phyloP scores from a whole-genome alignment of 2,113 vertebrate genomes.

The Podilymbus podiceps region DNA sequence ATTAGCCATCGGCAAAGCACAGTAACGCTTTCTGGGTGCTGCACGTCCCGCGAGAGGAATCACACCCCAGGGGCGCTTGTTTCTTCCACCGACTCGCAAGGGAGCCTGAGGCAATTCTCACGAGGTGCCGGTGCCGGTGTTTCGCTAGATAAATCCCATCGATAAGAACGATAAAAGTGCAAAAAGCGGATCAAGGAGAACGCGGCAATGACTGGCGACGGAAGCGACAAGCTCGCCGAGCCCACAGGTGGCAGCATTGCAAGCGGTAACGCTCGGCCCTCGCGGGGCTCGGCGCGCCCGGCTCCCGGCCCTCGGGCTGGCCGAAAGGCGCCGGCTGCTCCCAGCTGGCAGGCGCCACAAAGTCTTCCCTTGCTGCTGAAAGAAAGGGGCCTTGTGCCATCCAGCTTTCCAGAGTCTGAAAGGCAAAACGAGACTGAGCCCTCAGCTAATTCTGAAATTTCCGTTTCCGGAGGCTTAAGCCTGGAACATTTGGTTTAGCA shows the following conservation, averaged over 20 bases:
- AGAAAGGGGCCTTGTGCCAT: background rate
- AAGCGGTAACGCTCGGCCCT: background rate
- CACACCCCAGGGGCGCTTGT: background rate
- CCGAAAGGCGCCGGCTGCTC: background rate
- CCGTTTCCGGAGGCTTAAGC: background rate
- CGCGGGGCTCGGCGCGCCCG: too few species aligned
- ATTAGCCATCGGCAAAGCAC: background rate
- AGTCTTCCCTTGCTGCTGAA: background rate
- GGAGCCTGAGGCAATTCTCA: background rate
- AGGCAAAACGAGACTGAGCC: background rate
- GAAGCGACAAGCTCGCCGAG: background rate
- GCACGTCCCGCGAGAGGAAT: background rate
- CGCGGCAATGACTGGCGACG: background rate
- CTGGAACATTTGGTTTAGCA: background rate
- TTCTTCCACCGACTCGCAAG: background rate
- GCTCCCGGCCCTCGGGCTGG: too few species aligned
- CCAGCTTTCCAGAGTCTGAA: background rate
- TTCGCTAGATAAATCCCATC: background rate
- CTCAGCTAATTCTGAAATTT: background rate
- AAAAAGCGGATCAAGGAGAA: background rate
- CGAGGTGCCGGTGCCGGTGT: background rate
- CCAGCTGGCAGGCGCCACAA: background rate
- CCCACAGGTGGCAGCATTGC: constrained; percentile 56
- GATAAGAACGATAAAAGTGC: background rate
- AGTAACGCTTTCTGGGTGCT: background rate